Evolutionary conservation across 2,888 invertebrate species (phyloP), one percentile per base, ranked within the genome.

Genomic region (Latheticus oryzae): DNA sequence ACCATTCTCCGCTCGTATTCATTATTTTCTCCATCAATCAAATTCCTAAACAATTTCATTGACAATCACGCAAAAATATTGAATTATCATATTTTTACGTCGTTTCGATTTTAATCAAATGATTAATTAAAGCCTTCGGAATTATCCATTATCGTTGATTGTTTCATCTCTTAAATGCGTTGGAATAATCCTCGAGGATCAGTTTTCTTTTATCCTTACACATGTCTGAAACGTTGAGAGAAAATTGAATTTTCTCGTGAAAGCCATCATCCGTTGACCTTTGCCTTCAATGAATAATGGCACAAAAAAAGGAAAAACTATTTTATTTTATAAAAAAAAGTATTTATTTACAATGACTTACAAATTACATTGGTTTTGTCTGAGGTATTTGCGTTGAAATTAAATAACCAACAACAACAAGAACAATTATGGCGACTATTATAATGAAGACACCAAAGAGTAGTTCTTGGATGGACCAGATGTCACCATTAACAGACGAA

Each of bases 391-490:
- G n/a, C 12, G 7, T 15, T 2, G 35, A 5, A 5, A 48, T 35
- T 5, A 24, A 16, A 8, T 24, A 48, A 8, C 35, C 37, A 2
- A 37, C 35, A 1, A 35, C 16, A 2, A 33, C 4, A 2, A 48
- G 9, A 1, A 48, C 48, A n/a, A 37, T 37, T 5, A 48, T 24
- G 7, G 48, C 13, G 5, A 24, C 19, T 4, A 37, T 5, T 4
- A 48, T 48, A 15, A 48, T 48, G 9, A 30, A 4, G 11, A 24
- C 12, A 9, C 35, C 48, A 24, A 23, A 48, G 11, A 35, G 24
- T 4, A 48, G 26, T 24, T 48, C 48, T 5, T 13, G 16, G n/a
- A 48, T 17, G n/a, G 48, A 35, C 48, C 48, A 48, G 12, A 35
- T 16, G 37, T 48, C 48, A 7, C 37, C 48, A 5, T 23, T 35